A percentile compares a stretch with the other conserved stretches of the same genome.
phyloP scores from a whole-genome alignment of 1,140 invertebrate species.

The Zophobas atratus region DNA sequence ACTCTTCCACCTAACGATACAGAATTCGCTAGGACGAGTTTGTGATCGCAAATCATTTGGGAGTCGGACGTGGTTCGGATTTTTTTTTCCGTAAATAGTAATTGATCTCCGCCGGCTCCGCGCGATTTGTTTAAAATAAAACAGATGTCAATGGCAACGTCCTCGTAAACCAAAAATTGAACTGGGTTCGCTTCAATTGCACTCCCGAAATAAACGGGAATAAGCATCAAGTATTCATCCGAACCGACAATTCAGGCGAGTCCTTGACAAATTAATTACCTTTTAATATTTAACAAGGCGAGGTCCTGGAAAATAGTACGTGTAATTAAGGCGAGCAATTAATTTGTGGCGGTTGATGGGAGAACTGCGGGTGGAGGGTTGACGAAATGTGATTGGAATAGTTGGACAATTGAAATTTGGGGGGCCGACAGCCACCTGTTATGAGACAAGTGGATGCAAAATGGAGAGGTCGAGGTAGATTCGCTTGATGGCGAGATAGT shows the following conservation, averaged over 20 bases:
- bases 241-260: background rate
- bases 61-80: too few species aligned
- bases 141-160: conserved; percentile 39
- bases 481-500: too few species aligned
- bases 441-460: too few species aligned
- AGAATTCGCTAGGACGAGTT: too few species aligned
- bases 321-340: conserved; percentile 31
- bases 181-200: conserved; percentile 1
- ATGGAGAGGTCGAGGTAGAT: too few species aligned
- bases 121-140: conserved; percentile 12
- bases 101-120: background rate
- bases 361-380: background rate
- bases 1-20: background rate
- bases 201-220: conserved; percentile 20
- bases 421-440: conserved; percentile 5
- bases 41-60: too few species aligned
- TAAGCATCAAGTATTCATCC: background rate
- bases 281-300: conserved; percentile 39
- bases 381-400: conserved; percentile 1
- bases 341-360: conserved; percentile 5
- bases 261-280: conserved; percentile 24
- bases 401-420: background rate
- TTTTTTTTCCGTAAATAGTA: background rate
- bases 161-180: conserved; percentile 30
- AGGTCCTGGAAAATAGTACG: conserved; percentile 20